phyloP scores from a whole-genome alignment of 2,797 vertebrate genomes.

The Merluccius polli region DNA sequence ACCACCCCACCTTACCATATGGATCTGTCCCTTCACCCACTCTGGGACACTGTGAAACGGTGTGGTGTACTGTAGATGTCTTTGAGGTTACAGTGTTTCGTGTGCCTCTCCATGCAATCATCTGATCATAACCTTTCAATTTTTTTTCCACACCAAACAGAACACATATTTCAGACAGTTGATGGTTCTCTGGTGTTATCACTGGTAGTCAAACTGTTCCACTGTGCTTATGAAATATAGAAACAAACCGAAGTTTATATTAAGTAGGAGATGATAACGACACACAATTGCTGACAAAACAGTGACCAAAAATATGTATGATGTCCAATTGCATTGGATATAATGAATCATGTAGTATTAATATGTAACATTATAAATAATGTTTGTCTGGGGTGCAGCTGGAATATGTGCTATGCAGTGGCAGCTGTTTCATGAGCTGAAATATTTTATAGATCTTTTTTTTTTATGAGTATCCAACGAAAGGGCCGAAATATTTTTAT shows the following conservation, averaged over 20 bases:
- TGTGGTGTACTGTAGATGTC: not conserved
- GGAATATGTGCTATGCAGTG: slow-evolving; percentile 14
- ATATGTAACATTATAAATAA: not conserved
- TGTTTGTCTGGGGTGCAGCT: slow-evolving; percentile 7
- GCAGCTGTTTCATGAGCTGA: slow-evolving; percentile 10
- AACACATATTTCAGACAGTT: not conserved
- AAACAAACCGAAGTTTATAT: not conserved
- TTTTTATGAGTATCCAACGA: slow-evolving; percentile 34
- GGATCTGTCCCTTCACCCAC: not conserved
- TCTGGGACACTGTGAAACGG: not conserved
- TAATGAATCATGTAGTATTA: slow-evolving; percentile 21
- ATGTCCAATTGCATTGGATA: slow-evolving; percentile 21
- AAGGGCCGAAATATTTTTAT: not conserved
- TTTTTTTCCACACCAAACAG: not conserved
- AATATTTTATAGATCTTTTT: slow-evolving; percentile 38
- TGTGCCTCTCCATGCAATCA: not conserved
- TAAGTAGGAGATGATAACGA: not conserved
- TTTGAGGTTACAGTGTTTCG: not conserved
- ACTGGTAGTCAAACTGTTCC: not conserved
- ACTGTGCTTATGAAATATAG: not conserved
- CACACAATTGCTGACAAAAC: slow-evolving; percentile 6
- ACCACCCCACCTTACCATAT: not conserved
- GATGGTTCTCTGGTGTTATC: not conserved
- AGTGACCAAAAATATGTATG: slow-evolving; percentile 1
- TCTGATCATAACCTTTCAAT: too few relatives aligned